These are phyloP conservation scores for Plotosus lineatus DNA, from an alignment of 2,113 vertebrate genomes.

Conservation along the genomic window DNA sequence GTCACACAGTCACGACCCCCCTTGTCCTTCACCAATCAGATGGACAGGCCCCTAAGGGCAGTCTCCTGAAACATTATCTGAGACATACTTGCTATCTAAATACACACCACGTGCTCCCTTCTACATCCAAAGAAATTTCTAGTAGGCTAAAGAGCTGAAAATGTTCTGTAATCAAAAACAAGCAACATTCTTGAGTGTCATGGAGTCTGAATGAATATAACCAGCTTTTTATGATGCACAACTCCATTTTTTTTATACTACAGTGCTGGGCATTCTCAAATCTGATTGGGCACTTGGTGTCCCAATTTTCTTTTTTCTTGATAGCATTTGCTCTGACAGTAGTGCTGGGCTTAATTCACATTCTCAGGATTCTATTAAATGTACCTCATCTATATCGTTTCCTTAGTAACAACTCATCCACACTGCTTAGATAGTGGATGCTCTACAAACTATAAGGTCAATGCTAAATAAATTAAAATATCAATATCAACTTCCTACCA, in stretches of 20 bases:
- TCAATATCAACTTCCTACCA: neutral
- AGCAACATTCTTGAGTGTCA: neutral
- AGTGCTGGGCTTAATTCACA: neutral
- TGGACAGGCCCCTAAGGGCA: constrained; percentile 48
- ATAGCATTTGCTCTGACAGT: neutral
- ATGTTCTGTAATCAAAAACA: neutral
- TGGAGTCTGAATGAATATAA: neutral
- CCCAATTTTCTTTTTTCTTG: too few relatives aligned
- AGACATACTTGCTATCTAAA: constrained; percentile 34
- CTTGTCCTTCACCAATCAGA: constrained; percentile 53
- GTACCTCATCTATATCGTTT: neutral
- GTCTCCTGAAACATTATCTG: constrained; percentile 21
- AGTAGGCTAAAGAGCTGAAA: neutral
- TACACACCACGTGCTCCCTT: constrained; percentile 14
- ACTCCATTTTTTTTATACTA: neutral
- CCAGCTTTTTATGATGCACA: neutral
- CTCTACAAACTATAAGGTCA: neutral
- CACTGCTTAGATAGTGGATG: neutral
- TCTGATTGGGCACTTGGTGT: neutral
- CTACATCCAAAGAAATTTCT: neutral
- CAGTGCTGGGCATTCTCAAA: neutral
- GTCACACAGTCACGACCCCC: constrained; percentile 44
- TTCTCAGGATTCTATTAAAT: neutral
- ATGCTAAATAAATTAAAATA: neutral
- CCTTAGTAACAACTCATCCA: neutral